phyloP scores from a whole-genome alignment of 2,113 vertebrate genomes.

The Rhinichthys klamathensis region DNA sequence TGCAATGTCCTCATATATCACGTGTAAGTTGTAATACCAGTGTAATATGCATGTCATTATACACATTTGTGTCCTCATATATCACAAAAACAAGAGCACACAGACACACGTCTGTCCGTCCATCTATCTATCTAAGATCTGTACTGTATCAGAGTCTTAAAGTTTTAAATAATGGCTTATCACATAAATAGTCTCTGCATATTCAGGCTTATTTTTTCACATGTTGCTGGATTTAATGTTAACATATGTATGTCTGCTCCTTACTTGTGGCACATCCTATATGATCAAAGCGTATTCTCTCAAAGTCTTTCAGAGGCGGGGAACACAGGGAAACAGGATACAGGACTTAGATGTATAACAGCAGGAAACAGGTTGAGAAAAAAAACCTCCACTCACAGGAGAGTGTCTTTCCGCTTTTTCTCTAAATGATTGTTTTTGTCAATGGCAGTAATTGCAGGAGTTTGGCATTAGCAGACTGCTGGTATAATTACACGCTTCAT shows the following conservation, averaged over 20 bases:
- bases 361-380: background rate
- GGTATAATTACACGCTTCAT: slow-evolving; percentile 36
- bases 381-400: slow-evolving; percentile 19
- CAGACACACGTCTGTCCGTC: too few species aligned
- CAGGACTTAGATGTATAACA: background rate
- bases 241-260: background rate
- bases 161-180: background rate
- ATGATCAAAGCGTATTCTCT: background rate
- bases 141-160: too few species aligned
- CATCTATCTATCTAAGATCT: too few species aligned
- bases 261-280: background rate
- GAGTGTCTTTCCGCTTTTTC: slow-evolving; percentile 17
- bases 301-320: background rate
- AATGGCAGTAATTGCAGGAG: slow-evolving; percentile 36
- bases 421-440: slow-evolving; percentile 27
- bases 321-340: background rate
- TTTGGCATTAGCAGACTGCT: background rate
- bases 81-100: too few species aligned
- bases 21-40: too few species aligned
- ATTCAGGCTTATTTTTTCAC: background rate
- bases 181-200: background rate
- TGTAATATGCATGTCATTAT: too few species aligned
- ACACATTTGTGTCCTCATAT: too few species aligned
- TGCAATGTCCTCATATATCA: too few species aligned
- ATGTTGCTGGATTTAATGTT: background rate